Conservation (phyloP, 2,888 invertebrate species). For the Antheraea assamensis region DNA sequence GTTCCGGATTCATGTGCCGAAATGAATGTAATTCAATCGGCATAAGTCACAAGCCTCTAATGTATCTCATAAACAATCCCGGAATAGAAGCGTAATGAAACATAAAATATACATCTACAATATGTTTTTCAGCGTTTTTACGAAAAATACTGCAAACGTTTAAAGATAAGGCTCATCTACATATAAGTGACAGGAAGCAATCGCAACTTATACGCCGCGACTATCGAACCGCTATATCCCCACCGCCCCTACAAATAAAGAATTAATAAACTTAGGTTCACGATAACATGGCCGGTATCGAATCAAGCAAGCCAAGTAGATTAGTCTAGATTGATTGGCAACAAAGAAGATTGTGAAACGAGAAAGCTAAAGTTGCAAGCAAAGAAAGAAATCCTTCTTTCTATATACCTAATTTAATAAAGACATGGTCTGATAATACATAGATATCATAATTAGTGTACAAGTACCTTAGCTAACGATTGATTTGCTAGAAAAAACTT, state of each 20-base stretch:
- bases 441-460: neutral
- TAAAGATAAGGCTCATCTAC: neutral
- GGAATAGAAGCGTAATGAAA: too few relatives aligned
- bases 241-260: neutral
- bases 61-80: too few relatives aligned
- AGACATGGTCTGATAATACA: neutral
- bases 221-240: neutral
- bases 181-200: neutral
- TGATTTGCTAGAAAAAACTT: too few relatives aligned
- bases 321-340: neutral
- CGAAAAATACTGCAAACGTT: neutral
- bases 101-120: too few relatives aligned
- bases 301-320: neutral
- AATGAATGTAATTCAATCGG: too few relatives aligned
- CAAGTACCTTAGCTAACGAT: too few relatives aligned
- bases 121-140: too few relatives aligned
- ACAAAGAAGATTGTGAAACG: neutral
- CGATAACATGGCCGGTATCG: too few relatives aligned
- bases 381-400: too few relatives aligned
- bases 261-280: neutral
- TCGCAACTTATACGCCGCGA: neutral
- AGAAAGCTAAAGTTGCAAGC: too few relatives aligned
- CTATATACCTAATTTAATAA: neutral
- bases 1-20: too few relatives aligned
- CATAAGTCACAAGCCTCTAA: too few relatives aligned